Percentiles rank a stretch among this genome's conserved stretches.
phyloP scores from a whole-genome alignment of 2,888 invertebrate genomes.

The Scaptomyza flava region DNA sequence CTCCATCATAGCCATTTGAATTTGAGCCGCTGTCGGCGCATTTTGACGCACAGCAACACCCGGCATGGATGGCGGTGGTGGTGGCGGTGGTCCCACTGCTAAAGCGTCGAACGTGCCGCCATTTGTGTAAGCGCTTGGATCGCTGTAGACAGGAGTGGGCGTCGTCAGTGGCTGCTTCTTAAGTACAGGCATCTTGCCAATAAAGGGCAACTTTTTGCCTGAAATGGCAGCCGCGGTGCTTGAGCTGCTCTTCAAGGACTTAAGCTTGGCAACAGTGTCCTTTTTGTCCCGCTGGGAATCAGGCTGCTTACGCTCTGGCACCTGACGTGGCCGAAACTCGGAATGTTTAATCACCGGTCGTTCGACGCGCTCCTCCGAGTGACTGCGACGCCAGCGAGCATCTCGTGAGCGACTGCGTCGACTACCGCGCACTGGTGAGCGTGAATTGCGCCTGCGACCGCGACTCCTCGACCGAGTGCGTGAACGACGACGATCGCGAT shows the following conservation, averaged over 20 bases:
- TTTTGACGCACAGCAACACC: slow-evolving; percentile 27
- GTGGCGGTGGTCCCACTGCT: slow-evolving; percentile 49
- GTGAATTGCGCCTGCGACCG: slow-evolving; percentile 70
- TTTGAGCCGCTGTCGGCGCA: slow-evolving; percentile 80
- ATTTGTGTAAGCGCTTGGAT: slow-evolving; percentile 42
- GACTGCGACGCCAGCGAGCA: slow-evolving; percentile 65
- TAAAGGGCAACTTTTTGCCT: slow-evolving; percentile 92
- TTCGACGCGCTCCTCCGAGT: slow-evolving; percentile 75
- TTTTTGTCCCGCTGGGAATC: slow-evolving; percentile 68
- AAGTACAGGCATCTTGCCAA: slow-evolving; percentile 93
- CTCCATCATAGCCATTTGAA: slow-evolving; percentile 83
- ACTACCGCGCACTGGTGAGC: slow-evolving; percentile 58
- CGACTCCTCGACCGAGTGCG: slow-evolving; percentile 69
- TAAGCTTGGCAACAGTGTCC: slow-evolving; percentile 59
- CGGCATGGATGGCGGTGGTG: slow-evolving; percentile 49
- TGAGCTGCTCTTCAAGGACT: slow-evolving; percentile 37
- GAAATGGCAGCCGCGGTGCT: slow-evolving; percentile 21
- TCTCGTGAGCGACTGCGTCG: slow-evolving; percentile 67
- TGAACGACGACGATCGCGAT: slow-evolving; percentile 60
- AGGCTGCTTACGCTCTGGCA: slow-evolving; percentile 72
- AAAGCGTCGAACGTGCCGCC: slow-evolving; percentile 37
- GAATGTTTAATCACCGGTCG: slow-evolving; percentile 83
- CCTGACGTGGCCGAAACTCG: slow-evolving; percentile 82
- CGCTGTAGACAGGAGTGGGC: slow-evolving; percentile 28
- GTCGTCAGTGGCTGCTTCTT: slow-evolving; percentile 84